Evolutionary conservation across 2,888 invertebrate genomes (phyloP).

Genomic region (Gandaritis pyraliata): DNA sequence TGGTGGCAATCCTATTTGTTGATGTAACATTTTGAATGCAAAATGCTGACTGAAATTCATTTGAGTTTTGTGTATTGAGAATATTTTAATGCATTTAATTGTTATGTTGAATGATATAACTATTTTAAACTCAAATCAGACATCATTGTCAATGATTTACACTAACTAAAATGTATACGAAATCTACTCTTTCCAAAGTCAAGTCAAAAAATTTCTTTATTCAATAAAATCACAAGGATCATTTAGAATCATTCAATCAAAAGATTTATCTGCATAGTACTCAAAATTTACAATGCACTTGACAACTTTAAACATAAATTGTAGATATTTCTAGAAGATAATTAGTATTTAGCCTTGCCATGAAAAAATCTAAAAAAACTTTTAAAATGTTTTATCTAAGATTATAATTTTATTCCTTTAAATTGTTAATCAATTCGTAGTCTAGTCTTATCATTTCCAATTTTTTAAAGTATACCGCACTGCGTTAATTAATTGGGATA

Average conservation of each 20-base stretch:
- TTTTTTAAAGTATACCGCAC: no score
- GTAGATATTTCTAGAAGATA: neutral
- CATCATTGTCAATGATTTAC: no score
- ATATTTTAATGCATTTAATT: slow-evolving; percentile 7
- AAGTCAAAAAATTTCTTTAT: no score
- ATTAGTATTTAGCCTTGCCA: neutral
- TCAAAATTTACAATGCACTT: no score
- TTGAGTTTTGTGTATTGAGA: slow-evolving; percentile 12
- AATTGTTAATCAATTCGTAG: neutral
- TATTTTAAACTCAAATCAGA: no score
- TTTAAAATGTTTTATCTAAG: neutral
- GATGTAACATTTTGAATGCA: slow-evolving; percentile 15
- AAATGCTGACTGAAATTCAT: slow-evolving; percentile 11
- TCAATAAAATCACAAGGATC: no score
- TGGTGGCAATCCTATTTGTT: slow-evolving; percentile 9
- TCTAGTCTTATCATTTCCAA: neutral
- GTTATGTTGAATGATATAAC: no score
- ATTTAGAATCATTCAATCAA: no score
- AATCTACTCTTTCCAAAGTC: no score
- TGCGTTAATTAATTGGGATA: no score
- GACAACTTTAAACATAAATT: neutral
- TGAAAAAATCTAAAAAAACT: neutral
- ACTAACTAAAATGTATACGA: no score
- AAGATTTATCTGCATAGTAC: no score
- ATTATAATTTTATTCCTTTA: neutral